Evolutionary conservation across 2,797 vertebrate genomes (phyloP).

Genomic region (Thunnus albacares): DNA sequence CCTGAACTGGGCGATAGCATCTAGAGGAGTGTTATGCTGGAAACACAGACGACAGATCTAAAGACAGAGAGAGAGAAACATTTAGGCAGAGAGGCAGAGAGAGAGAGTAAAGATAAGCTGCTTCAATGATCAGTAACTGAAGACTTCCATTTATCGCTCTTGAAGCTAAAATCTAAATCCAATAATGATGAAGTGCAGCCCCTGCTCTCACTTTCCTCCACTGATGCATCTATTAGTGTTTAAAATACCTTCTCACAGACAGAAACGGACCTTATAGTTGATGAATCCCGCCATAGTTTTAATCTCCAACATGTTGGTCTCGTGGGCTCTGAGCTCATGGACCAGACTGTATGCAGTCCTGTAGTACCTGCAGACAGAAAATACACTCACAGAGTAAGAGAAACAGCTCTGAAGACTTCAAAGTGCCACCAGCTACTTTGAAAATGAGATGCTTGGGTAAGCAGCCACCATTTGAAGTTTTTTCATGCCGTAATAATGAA

Average conservation of each 20-base stretch:
- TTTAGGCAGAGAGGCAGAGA: background rate
- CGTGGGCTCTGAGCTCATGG: slow-evolving; percentile 95
- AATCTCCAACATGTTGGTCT: slow-evolving; percentile 98
- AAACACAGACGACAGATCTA: slow-evolving; percentile 98
- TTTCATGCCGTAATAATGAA: no score
- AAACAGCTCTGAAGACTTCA: background rate
- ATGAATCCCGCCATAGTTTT: slow-evolving; percentile 99
- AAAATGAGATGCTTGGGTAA: no score
- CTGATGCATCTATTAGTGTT: background rate
- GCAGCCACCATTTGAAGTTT: no score
- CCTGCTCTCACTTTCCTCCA: background rate
- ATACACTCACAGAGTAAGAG: background rate
- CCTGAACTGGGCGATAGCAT: slow-evolving; percentile 97
- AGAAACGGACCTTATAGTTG: slow-evolving; percentile 93
- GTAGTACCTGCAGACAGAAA: slow-evolving; percentile 89
- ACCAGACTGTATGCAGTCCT: slow-evolving; percentile 95
- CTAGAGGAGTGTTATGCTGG: slow-evolving; percentile 97
- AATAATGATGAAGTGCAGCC: background rate
- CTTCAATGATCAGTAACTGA: background rate
- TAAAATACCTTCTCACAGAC: background rate
- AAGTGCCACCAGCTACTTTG: no score
- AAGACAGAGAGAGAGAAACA: background rate
- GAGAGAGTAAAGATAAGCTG: slow-evolving; percentile 14
- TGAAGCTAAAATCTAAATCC: background rate
- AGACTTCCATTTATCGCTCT: slow-evolving; percentile 42